Evolutionary conservation across 2,888 invertebrate genomes (phyloP), one percentile per base, ranked within the genome.

Genomic region (Drosophila koepferae): DNA sequence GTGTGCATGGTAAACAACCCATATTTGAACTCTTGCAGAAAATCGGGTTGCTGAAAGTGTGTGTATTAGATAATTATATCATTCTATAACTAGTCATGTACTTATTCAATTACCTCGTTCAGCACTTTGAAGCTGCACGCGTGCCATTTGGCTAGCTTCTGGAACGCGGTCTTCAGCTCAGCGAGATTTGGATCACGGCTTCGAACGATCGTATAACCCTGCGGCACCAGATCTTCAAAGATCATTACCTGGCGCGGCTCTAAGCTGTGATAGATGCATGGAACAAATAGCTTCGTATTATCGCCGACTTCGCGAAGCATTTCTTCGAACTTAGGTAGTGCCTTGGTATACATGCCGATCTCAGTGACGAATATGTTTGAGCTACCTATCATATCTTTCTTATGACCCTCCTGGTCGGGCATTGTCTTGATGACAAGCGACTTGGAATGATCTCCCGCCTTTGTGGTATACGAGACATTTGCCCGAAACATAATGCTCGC

Each of bases 61-160:
- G 16, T 6, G 20, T 20, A 20, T 12, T 10, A 41, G 12, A 36
- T 9, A 1, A 46, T 23, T 6, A 46, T 23, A 7, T 2, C 2
- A 46, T 46, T 3, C 8, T 28, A 3, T 18, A 31, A 7, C 6
- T 31, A 31, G 10, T 14, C 14, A 28, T 16, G 8, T 8, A 36
- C 7, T 14, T 16, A 10, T 23, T 18, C 0, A 10, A 73, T 71
- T n/a, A 79, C 91, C 16, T 91, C 80, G 41, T 93, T 93, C 54
- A 91, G 80, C 0, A 92, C 0, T 92, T 90, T 3, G 92, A 92
- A 2, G 93, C 70, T 81, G 10, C 23, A 65, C 0, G 81, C 93
- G 71, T 94, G 94, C 71, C 94, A 93, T 74, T 91, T 91, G 2
- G 94, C 94, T 64, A 94, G 65, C 2, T 92, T 88, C 7, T 76